Base-by-base conservation (phyloP, 2,113 vertebrate species). In the Lipotes vexillifer region DNA sequence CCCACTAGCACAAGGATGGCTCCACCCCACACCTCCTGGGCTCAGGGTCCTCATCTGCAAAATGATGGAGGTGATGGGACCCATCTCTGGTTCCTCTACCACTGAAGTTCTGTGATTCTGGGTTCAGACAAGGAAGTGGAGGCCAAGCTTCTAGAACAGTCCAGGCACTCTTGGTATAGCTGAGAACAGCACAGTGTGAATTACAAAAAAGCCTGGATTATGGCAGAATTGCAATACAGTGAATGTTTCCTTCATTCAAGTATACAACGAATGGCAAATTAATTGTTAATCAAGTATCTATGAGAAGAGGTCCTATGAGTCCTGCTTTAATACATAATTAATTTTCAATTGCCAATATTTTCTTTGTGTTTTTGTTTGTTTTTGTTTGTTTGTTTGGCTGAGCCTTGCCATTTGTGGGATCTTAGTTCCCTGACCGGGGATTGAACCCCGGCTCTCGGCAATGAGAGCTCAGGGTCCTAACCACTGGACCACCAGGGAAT, bases 401-500 rank as follows among this genome's bases (percentile, higher is more conserved):
- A 0, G 2, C 5, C 74, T 49, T 33, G 29, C 31, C 0, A 0
- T 44, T 49, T 33, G 46, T 49, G 29, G 74, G 44, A 12, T 77
- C 44, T 77, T 77, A 77, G 44, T 20, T 77, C 44, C 44, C 74
- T 17, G 46, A 49, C 29, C 9, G 33, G 44, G 29, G 44, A 77
- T 33, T 49, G 72, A 75, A 75, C 41, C 14, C 41, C 44, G 7
- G 44, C 18, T 29, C 44, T 17, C 0, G 0, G 29, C 29, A 77
- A 17, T 77, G 74, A 77, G 9, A 49, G 44, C 44, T 49, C 20
- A 27, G 29, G 49, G 17, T 77, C 29, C 44, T 21, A 77, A 77
- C 74, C 74, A 33, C 44, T 77, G 74, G 29, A 49, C 29, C 46
- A 17, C 0, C 2, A 49, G 44, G 29, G 74, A 77, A 20, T 49